Evolutionary conservation across 1,140 invertebrate genomes (phyloP), one percentile per base, ranked within the genome.

Genomic region (Drosophila neocordata): DNA sequence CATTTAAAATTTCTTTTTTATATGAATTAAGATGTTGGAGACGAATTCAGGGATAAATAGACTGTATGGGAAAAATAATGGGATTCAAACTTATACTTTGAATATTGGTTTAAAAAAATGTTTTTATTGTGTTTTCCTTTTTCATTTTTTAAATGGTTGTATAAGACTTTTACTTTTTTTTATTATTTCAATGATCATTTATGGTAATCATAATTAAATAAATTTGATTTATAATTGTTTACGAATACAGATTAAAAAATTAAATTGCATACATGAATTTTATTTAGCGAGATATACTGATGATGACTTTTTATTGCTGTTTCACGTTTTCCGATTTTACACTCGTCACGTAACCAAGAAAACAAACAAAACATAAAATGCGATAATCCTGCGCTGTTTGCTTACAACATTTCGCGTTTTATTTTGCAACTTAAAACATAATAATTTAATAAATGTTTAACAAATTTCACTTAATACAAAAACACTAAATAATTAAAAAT

Each of bases 391-490:
- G 70, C 65, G 63, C 37, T 38, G 35, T 58, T 78, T 79, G 83
- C 84, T 89, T 87, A 84, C 79, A 77, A 84, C 79, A 77, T 70
- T 87, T 84, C 67, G 83, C 73, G 53, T 56, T 85, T 85, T 89
- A 88, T 88, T 88, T 89, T 73, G 84, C 79, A 85, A 82, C 82
- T 85, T 85, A 85, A 83, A 87, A 87, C 83, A 84, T 87, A 88
- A 87, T 83, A 87, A 89, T 87, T 83, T 87, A 87, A 88, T 87
- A 88, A 87, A 87, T 89, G 79, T 87, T 89, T 89, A 87, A 87
- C 84, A 87, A 87, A 87, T 87, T 89, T 87, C 84, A 89, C 83
- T 87, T 87, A 87, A 77, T 87, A 87, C 76, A 89, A 88, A 48
- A 85, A 85, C 82, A 88, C 83, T 89, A 88, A 89, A 76, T 81